phyloP scores from a whole-genome alignment of 1,140 invertebrate species.

The Piezodorus guildinii region DNA sequence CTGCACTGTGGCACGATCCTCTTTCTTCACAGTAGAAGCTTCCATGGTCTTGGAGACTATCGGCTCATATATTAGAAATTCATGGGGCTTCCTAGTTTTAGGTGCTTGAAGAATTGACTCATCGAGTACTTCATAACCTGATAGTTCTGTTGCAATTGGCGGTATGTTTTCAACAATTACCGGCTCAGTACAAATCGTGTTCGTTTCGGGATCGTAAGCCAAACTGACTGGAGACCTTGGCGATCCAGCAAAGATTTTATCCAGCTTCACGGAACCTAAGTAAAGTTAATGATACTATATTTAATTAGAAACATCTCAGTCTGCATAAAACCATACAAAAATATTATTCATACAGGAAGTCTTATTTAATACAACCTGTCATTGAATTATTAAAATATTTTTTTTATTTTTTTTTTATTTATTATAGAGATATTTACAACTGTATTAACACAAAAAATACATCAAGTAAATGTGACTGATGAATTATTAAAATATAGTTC shows the following conservation, averaged over 20 bases:
- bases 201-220: conserved; percentile 27
- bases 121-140: conserved; percentile 19
- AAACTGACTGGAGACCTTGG: conserved; percentile 29
- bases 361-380: no score
- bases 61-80: conserved; percentile 12
- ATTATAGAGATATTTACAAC: no score
- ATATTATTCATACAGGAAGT: no score
- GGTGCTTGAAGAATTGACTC: conserved; percentile 18
- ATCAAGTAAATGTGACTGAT: no score
- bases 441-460: no score
- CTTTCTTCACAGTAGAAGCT: not conserved
- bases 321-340: no score
- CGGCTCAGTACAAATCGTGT: conserved; percentile 24
- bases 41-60: not conserved
- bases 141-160: conserved; percentile 16
- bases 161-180: conserved; percentile 19
- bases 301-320: no score
- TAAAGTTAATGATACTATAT: no score
- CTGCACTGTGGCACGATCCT: no score
- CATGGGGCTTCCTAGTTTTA: conserved; percentile 14
- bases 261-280: conserved; percentile 29
- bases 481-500: no score
- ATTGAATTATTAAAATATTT: no score
- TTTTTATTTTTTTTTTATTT: no score
- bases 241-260: conserved; percentile 29